phyloP scores from a whole-genome alignment of 2,888 invertebrate species.

The Dugesia japonica region DNA sequence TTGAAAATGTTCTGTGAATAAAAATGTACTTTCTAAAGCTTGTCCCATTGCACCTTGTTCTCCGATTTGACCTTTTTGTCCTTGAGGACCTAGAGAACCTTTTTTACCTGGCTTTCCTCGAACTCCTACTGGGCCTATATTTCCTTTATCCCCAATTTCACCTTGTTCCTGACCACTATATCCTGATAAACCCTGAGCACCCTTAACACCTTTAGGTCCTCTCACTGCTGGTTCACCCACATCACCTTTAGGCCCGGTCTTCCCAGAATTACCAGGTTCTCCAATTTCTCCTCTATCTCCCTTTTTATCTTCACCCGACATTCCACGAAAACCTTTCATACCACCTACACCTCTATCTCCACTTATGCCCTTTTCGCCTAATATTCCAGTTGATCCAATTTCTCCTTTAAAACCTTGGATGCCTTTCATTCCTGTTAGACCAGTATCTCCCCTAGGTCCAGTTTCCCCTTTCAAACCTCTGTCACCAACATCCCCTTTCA shows the following conservation, averaged over 20 bases:
- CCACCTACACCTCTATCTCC: conserved; percentile 24
- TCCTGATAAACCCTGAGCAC: conserved; percentile 24
- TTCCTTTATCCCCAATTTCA: conserved; percentile 17
- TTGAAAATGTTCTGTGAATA: conserved; percentile 20
- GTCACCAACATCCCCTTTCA: conserved; percentile 23
- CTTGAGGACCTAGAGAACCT: not conserved
- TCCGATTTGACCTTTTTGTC: not conserved
- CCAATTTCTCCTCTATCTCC: conserved; percentile 28
- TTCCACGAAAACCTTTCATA: conserved; percentile 12
- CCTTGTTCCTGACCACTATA: not conserved
- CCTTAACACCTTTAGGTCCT: conserved; percentile 20
- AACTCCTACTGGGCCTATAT: not conserved
- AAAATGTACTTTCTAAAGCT: conserved; percentile 20
- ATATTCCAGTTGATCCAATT: not conserved
- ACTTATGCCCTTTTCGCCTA: not conserved
- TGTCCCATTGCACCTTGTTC: not conserved
- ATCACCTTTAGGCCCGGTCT: conserved; percentile 7
- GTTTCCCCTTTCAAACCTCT: conserved; percentile 12
- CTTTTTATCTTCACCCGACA: conserved; percentile 25
- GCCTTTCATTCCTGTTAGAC: conserved; percentile 23
- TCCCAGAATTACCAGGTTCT: not conserved
- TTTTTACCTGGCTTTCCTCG: conserved; percentile 2
- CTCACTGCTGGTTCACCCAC: conserved; percentile 10
- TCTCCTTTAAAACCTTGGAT: not conserved
- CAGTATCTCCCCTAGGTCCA: conserved; percentile 27